Conservation (phyloP, 2,888 invertebrate species). For the Epinotia brunnichana region DNA sequence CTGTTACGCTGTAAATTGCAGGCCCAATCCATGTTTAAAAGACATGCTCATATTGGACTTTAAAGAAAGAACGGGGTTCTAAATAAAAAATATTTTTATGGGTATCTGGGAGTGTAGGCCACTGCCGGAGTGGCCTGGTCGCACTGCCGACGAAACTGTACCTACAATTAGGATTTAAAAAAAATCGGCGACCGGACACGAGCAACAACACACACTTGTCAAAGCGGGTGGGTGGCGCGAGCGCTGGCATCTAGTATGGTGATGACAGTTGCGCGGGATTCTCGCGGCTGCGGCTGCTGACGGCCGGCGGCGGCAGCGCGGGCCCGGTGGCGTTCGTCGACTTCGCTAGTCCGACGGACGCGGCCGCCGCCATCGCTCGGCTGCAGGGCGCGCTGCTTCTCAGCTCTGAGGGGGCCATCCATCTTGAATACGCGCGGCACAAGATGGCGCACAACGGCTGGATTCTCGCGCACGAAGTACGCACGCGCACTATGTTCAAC, state of each 20-base stretch:
- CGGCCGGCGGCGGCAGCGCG: conserved; percentile 84
- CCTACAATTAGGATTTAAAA: background rate
- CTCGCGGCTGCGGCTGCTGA: conserved; percentile 98
- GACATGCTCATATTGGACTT: too few species aligned
- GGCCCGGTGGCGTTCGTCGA: conserved; percentile 98
- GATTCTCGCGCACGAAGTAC: conserved; percentile 83
- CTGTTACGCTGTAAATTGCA: background rate
- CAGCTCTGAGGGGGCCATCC: conserved; percentile 98
- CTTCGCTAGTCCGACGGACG: conserved; percentile 96
- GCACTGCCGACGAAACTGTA: background rate
- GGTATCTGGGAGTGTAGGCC: too few species aligned
- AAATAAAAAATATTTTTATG: too few species aligned
- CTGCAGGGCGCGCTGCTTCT: conserved; percentile 98
- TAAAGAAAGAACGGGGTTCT: too few species aligned
- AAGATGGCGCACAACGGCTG: conserved; percentile 94
- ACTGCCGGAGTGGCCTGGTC: background rate
- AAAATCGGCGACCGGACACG: conserved; percentile 52
- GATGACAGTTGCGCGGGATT: conserved; percentile 98
- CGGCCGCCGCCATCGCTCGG: conserved; percentile 95
- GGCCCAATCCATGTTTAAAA: too few species aligned
- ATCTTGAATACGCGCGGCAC: conserved; percentile 99
- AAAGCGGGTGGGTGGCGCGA: conserved; percentile 69
- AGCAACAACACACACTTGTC: conserved; percentile 53
- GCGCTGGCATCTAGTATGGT: conserved; percentile 76
- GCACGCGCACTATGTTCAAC: conserved; percentile 69